Evolutionary conservation across 2,797 vertebrate species (phyloP), one percentile per base, ranked within the genome.

Genomic region (Molossus molossus): DNA sequence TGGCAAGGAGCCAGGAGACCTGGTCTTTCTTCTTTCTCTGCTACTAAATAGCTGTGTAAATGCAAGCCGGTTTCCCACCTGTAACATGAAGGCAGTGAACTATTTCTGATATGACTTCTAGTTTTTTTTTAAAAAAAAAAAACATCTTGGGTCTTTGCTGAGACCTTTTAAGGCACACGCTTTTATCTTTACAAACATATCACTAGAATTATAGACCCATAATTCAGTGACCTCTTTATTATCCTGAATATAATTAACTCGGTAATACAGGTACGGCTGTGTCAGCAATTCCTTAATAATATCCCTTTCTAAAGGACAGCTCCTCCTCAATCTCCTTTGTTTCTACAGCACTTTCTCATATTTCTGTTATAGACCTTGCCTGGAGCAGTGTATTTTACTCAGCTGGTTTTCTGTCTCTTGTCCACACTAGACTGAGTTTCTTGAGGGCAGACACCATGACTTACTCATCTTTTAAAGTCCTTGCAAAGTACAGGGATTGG

Each of bases 161-260:
- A 84, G 76, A 76, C 40, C 94, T 86, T 53, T 82, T 95, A 73
- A 92, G 86, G 58, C 27, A 29, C 29, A 29, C 92, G 58, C 48
- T 88, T 92, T 94, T 90, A 73, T 89, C 86, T 92, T n/a, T 83
- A 58, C 80, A 89, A 95, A 95, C 27, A n/a, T 72, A 70, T 57
- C 79, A 53, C 12, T 84, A 88, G 77, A 96, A 91, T 86, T 88
- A 57, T 55, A 85, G 60, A 27, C 20, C 60, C 60, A n/a, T 45
- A 91, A 90, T 86, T 87, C 90, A 92, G 64, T 2, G 33, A 75
- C 85, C 60, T 95, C 81, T 90, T 95, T 48, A 67, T 96, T 86
- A 83, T 84, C 75, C 85, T 29, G 65, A 73, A 58, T 53, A 67
- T 60, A 96, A 92, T 91, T 95, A 93, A 89, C 75, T 89, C 48